Evolutionary conservation across 2,888 invertebrate species (phyloP), one percentile per base, ranked within the genome.

Genomic region (Allacma fusca): DNA sequence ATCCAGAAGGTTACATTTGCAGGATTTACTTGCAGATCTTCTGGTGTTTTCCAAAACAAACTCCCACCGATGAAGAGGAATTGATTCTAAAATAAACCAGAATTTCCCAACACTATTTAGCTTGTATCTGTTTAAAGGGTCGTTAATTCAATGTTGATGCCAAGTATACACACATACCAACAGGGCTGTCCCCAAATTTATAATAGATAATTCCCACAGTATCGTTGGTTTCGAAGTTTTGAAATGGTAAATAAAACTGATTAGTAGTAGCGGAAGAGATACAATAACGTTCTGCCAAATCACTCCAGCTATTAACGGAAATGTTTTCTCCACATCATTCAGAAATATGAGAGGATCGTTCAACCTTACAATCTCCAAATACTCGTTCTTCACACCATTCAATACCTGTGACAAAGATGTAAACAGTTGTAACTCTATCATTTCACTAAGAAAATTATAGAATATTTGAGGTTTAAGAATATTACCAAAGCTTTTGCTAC

Each of bases 301-400:
- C 16, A 62, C 24, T 2, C 7, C 62, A 1, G 62, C 23, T 1
- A 26, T 26, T 12, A 13, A 24, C 1, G 62, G 62, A 24, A 62
- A 62, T 4, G 62, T 62, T 62, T 62, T 23, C 62, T 62, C 62
- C 21, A 62, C 24, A 16, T 62, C 62, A 16, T 62, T 26, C 62
- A 62, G 23, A 16, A 62, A 62, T 62, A 62, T 62, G 2, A 62
- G 12, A 23, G 62, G 62, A 24, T 62, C 62, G 26, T 62, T 62
- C 16, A 24, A 4, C 24, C 62, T 12, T 4, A 62, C 62, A 23
- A 62, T 24, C 2, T 62, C 62, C 62, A 62, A 24, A 24, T 23
- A 7, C 23, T 26, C 23, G 16, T 26, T 2, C 7, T 24, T 26
- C 24, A 62, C 24, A 62, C 26, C 62, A 21, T 21, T 12, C 26